Evolutionary conservation across 2,113 vertebrate species (phyloP).

Genomic region (Podiceps cristatus): DNA sequence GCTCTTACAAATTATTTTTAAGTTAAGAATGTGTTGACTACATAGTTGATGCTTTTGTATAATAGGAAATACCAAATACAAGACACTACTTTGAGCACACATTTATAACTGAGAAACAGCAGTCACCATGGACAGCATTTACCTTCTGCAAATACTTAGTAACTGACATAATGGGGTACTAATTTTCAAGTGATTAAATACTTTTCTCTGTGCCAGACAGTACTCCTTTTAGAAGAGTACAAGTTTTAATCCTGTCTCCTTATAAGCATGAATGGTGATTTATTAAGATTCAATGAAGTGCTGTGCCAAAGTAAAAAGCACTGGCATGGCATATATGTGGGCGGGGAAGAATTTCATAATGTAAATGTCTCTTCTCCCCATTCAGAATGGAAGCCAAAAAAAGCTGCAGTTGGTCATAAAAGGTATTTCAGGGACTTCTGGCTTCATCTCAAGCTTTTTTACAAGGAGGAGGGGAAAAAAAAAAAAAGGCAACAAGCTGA

Average conservation of each 20-base stretch:
- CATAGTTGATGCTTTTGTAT: not conserved
- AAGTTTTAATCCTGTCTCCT: not conserved
- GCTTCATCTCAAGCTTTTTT: not conserved
- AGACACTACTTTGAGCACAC: not conserved
- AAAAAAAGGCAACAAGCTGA: rapidly evolving
- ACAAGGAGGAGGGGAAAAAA: not conserved
- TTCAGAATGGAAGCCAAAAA: not conserved
- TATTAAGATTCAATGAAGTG: not conserved
- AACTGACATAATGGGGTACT: not conserved
- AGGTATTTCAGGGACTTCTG: not conserved
- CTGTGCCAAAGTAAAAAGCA: not conserved
- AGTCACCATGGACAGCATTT: not conserved
- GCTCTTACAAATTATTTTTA: not conserved
- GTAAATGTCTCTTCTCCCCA: not conserved
- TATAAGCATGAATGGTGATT: not conserved
- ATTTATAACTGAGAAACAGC: not conserved
- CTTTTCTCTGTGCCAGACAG: too few species aligned
- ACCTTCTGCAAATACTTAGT: not conserved
- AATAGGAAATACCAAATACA: not conserved
- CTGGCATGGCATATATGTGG: not conserved
- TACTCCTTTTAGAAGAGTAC: not conserved
- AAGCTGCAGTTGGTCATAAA: not conserved
- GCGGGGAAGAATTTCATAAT: not conserved
- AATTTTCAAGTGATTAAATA: not conserved
- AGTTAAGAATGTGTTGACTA: not conserved